A percentile compares a stretch with the other conserved stretches of the same genome.
phyloP scores from a whole-genome alignment of 2,888 invertebrate genomes.

The Monoplex corrugatus region DNA sequence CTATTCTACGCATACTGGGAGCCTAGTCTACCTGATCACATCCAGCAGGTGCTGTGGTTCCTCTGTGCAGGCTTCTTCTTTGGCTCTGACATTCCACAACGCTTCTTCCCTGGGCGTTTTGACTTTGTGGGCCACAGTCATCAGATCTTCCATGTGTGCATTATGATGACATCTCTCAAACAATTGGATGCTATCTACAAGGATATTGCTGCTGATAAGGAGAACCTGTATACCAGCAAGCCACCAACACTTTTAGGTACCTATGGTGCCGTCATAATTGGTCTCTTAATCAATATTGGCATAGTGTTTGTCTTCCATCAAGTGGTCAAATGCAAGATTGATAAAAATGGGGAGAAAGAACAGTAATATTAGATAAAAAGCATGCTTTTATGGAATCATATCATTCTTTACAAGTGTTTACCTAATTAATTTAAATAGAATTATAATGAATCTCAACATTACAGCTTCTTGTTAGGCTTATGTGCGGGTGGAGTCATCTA shows the following conservation, averaged over 20 bases:
- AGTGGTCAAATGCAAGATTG: constrained; percentile 62
- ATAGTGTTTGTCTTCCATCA: constrained; percentile 69
- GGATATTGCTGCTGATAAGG: constrained; percentile 71
- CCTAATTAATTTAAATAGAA: too few relatives aligned
- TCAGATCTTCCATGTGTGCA: constrained; percentile 80
- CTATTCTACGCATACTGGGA: constrained; percentile 68
- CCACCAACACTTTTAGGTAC: constrained; percentile 69
- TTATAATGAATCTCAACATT: too few relatives aligned
- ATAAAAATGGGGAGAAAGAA: constrained; percentile 41
- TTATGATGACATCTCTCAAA: constrained; percentile 76
- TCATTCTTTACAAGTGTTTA: too few relatives aligned
- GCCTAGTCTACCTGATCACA: constrained; percentile 73
- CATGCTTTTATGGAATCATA: too few relatives aligned
- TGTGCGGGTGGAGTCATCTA: too few relatives aligned
- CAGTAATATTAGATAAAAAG: too few relatives aligned
- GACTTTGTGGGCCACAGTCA: constrained; percentile 80
- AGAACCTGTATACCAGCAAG: constrained; percentile 62
- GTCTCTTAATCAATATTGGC: constrained; percentile 68
- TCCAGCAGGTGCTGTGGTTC: constrained; percentile 79
- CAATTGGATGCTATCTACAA: constrained; percentile 78
- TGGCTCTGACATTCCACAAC: constrained; percentile 79
- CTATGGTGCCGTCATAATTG: constrained; percentile 74
- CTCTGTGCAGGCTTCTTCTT: constrained; percentile 78
- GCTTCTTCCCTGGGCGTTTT: constrained; percentile 77
- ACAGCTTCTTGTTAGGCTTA: too few relatives aligned